Evolutionary conservation across 1,140 invertebrate species (phyloP).

Genomic region (Scaptomyza graminum): DNA sequence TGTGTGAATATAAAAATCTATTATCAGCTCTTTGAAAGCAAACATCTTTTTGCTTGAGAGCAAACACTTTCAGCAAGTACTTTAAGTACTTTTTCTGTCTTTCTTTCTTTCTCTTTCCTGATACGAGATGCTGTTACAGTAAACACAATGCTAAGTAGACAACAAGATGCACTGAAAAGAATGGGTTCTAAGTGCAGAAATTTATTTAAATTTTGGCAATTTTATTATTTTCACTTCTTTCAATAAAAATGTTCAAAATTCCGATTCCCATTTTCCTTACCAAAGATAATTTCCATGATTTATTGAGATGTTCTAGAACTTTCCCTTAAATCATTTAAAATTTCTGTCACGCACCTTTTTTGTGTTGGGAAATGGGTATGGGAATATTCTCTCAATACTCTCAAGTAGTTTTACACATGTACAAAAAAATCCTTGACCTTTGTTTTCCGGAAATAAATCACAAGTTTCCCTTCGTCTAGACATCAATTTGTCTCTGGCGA

Average conservation of each 20-base stretch:
- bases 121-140: constrained; percentile 13
- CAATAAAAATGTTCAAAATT: too few species aligned
- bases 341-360: too few species aligned
- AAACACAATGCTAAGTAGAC: not conserved
- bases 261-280: too few species aligned
- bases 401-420: not conserved
- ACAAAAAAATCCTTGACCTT: constrained; percentile 1
- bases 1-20: constrained; percentile 4
- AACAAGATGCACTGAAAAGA: not conserved
- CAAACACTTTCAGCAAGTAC: constrained; percentile 10
- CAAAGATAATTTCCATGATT: too few species aligned
- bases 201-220: too few species aligned
- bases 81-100: constrained; percentile 15
- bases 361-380: too few species aligned
- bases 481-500: constrained; percentile 68
- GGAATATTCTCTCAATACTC: too few species aligned
- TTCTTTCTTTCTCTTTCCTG: too few species aligned
- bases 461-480: constrained; percentile 31
- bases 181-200: too few species aligned
- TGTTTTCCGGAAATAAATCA: constrained; percentile 43
- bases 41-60: constrained; percentile 12
- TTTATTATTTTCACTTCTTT: too few species aligned
- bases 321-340: too few species aligned
- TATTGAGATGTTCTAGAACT: too few species aligned
- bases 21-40: constrained; percentile 20